These are phyloP conservation scores for Drosophila mauritiana DNA, from an alignment of 1,140 invertebrate species.

Conservation along the genomic window DNA sequence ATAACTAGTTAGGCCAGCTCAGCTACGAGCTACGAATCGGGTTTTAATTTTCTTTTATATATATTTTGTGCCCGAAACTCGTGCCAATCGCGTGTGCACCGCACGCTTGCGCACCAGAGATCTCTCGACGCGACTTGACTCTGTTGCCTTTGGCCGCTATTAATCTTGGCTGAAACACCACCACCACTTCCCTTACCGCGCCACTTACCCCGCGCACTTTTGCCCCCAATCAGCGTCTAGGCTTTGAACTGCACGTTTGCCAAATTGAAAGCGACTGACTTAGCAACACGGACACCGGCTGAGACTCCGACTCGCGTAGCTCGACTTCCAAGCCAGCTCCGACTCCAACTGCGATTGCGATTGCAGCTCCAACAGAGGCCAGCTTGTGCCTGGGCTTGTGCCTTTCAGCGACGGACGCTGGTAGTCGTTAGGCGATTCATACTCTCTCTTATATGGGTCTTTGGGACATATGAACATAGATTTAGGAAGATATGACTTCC, in stretches of 20 bases:
- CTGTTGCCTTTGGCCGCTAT: constrained; percentile 60
- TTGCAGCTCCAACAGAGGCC: constrained; percentile 30
- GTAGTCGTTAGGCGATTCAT: constrained; percentile 16
- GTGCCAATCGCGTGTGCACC: constrained; percentile 84
- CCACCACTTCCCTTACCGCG: constrained; percentile 7
- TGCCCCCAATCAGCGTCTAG: constrained; percentile 77
- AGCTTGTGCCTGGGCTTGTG: constrained; percentile 71
- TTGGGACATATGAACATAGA: not conserved
- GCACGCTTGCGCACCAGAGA: constrained; percentile 67
- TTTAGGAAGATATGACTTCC: no score
- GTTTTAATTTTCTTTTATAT: constrained; percentile 33
- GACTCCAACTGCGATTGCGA: constrained; percentile 37
- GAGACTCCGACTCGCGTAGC: constrained; percentile 14
- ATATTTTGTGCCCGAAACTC: constrained; percentile 63
- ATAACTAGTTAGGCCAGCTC: constrained; percentile 70
- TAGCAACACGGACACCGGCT: constrained; percentile 38
- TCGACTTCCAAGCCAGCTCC: constrained; percentile 20
- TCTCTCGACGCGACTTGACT: constrained; percentile 35
- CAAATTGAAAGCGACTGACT: constrained; percentile 80
- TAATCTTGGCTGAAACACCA: constrained; percentile 67
- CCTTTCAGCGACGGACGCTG: constrained; percentile 42
- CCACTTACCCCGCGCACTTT: constrained; percentile 56
- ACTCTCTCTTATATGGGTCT: constrained; percentile 3
- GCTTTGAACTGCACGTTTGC: constrained; percentile 81
- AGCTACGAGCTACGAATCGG: constrained; percentile 45